Evolutionary conservation across 2,797 vertebrate genomes (phyloP), one percentile per base, ranked within the genome.

Genomic region (Sebastes alutus): DNA sequence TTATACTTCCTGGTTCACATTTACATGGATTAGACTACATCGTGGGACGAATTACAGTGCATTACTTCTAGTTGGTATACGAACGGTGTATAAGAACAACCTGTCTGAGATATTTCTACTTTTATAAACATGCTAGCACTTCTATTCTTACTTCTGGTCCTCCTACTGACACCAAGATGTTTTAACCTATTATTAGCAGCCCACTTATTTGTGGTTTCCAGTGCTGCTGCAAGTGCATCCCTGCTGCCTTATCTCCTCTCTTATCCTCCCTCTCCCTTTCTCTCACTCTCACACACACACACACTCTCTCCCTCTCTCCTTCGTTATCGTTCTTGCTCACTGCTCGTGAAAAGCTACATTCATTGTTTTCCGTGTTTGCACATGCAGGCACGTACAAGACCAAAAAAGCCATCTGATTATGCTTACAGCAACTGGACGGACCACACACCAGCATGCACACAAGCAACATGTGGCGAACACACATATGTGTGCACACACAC

Each of bases 371-470:
- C 35, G 46, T 38, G 60, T 71, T 29, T 85, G 64, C 52, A 54
- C 52, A 78, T 62, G 68, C 73, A 80, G 66, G 56, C 75, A 72
- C 9, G 7, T 54, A 71, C 87, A 75, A 72, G 63, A 74, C 81
- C 42, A 18, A 60, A 68, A 78, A 87, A 81, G 65, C 63, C 82
- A 85, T 88, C 85, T 89, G 87, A 92, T 87, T 85, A 56, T 72
- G 71, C 79, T 90, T 78, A 88, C 59, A 86, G 3, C 18, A 80
- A 82, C 77, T 56, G 81, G 52, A 61, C n/a, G 16, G 91, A 93
- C 90, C 92, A 91, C 94, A 92, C 91, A 92, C 85, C 72, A 71
- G 58, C 80, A 71, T 13, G 32, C 79, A 72, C 64, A 58, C 33
- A 29, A 22, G 77, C 72, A 75, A 77, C 80, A 82, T 83, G 83